Conservation (phyloP, 2,797 vertebrate species). For the Myotis planiceps region DNA sequence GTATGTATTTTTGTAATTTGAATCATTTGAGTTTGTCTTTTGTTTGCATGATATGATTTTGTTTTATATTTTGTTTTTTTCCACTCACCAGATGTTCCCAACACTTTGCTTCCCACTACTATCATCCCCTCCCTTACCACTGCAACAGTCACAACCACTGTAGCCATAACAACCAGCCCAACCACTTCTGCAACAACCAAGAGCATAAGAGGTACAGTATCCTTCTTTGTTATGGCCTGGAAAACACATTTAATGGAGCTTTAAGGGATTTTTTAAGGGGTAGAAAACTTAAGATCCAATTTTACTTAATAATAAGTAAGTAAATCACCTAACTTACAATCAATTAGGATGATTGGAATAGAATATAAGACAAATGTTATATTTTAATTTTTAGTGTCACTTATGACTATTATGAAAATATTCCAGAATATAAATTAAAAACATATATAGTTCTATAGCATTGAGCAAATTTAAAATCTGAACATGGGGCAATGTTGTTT, state of each 20-base stretch:
- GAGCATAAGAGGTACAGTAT: constrained; percentile 96
- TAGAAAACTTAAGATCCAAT: constrained; percentile 18
- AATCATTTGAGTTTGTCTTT: constrained; percentile 87
- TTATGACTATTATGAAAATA: constrained; percentile 49
- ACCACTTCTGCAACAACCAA: constrained; percentile 93
- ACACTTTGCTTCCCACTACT: constrained; percentile 96
- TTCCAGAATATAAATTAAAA: background rate
- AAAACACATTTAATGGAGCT: constrained; percentile 74
- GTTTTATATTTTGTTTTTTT: constrained; percentile 91
- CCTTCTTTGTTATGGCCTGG: constrained; percentile 87
- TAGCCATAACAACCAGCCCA: constrained; percentile 94
- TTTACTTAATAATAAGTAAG: constrained; percentile 37
- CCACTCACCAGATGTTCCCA: constrained; percentile 96
- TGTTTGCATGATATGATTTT: constrained; percentile 92
- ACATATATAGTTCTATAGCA: background rate
- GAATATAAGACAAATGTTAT: constrained; percentile 61
- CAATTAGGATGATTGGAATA: constrained; percentile 50
- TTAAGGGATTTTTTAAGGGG: constrained; percentile 2
- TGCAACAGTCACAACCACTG: constrained; percentile 95
- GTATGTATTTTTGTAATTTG: constrained; percentile 87
- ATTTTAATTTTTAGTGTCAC: constrained; percentile 56
- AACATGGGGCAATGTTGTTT: background rate
- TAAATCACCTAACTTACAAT: constrained; percentile 43
- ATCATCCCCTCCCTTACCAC: constrained; percentile 95
- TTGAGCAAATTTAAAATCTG: background rate